Base-by-base conservation (phyloP, 2,888 invertebrate species). In the Exephanes ischioxanthus region DNA sequence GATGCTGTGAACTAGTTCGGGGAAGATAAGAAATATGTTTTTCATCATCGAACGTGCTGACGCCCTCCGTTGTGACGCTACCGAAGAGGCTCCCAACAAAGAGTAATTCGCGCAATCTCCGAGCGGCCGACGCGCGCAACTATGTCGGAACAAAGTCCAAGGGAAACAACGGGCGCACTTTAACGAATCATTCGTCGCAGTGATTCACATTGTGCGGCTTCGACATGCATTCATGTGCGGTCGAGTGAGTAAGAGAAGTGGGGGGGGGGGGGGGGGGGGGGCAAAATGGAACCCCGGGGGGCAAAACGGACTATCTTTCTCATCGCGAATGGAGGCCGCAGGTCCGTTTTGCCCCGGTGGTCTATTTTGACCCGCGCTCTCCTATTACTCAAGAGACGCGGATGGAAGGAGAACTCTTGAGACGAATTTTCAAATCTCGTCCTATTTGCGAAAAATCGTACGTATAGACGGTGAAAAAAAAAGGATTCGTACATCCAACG, bases 141-240 rank as follows among this genome's bases (percentile, higher is more conserved):
- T 22, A 66, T 26, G 11, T 37, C 37, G 37, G 37, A 76, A 19
- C 80, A 83, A 85, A 85, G 85, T 85, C 85, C 83, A 79, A 67
- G 76, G 76, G 45, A 71, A 77, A 51, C 19, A 78, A 78, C 22
- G 55, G 45, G 37, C 51, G 55, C 67, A 30, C 58, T 45, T 63
- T n/a, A 48, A n/a, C 30, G 61, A 67, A 85, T 85, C 83, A 58
- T 63, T 80, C 76, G 71, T 72, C 51, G 45, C 61, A 61, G 55
- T 83, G 80, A 85, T 83, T 85, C 83, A 85, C 33, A 80, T 45
- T 68, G 37, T 37, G 66, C 26, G 9, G 19, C 6, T 51, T 48
- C 30, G 22, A n/a, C 6, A 58, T 45, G 26, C 4, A 3, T 37
- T 37, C 16, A 66, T 16, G 9, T n/a, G 66, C 37, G 14, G 66